Evolutionary conservation across 2,797 vertebrate species (phyloP), one percentile per base, ranked within the genome.

Genomic region (Passerculus sandwichensis): DNA sequence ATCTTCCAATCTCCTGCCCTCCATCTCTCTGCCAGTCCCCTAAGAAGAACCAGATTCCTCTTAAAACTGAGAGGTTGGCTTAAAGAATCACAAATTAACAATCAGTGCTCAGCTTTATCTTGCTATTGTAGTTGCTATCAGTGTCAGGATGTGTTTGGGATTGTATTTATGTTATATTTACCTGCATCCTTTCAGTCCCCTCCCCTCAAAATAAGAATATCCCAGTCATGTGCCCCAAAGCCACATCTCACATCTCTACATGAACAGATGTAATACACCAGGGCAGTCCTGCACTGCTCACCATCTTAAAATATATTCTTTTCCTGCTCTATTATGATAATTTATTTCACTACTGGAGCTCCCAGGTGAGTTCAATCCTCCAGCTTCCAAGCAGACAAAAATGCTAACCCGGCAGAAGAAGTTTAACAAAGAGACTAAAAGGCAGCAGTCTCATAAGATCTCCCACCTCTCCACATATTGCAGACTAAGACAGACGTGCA

Each of bases 241-340:
- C 72, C 15, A 0, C 6, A 48, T 50, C 45, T 57, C n/a, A 45
- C 69, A 69, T 12, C 72, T 80, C 85, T 25, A 47, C 89, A 47
- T 9, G 76, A 93, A 83, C 50, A 80, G 85, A 23, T 44, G 45
- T 13, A 61, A 71, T 47, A 53, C 78, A 61, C 65, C 50, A 92
- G 59, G 61, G 93, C 57, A 80, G 69, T 5, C 57, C 65, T 4
- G 7, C 34, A 6, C 61, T 44, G 61, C 50, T 89, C 89, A 18
- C 77, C 71, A 42, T 18, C 65, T 67, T 53, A 64, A 89, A 94
- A 86, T 30, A 50, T 30, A 92, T 85, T 85, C 36, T 89, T 92
- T 79, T 56, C 78, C 54, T 45, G 69, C 76, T 78, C 7, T 70
- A 83, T 96, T 97, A 94, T 94, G 87, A n/a, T 95, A 93, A 94